Percentiles rank a stretch among this genome's conserved stretches.
These are phyloP conservation scores for Eubasilissa splendida DNA, from an alignment of 2,888 invertebrate species.

Conservation along the genomic window DNA sequence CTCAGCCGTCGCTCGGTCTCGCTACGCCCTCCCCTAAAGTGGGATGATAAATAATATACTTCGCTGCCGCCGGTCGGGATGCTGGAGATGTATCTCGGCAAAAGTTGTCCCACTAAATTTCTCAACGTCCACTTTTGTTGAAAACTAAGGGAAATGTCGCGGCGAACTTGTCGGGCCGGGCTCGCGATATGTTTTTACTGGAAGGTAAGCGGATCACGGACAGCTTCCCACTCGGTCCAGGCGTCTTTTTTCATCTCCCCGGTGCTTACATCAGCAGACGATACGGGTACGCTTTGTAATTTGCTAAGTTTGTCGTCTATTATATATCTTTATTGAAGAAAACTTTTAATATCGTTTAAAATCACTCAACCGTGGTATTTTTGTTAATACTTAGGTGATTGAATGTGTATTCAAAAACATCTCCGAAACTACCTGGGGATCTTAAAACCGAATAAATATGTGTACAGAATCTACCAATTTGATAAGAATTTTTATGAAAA, in stretches of 20 bases:
- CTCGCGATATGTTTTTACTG: conserved; percentile 46
- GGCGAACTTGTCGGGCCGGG: conserved; percentile 46
- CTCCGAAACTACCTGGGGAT: no score
- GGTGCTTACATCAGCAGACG: conserved; percentile 27
- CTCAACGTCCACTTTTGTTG: conserved; percentile 54
- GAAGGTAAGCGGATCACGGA: conserved; percentile 48
- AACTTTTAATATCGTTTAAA: no score
- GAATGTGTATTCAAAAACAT: no score
- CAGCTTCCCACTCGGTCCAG: conserved; percentile 1
- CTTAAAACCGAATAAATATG: no score
- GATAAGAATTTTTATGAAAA: no score
- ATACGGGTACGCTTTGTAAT: background rate
- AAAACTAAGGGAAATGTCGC: conserved; percentile 51
- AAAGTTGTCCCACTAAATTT: conserved; percentile 55
- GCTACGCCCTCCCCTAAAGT: conserved; percentile 21
- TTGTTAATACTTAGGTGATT: no score
- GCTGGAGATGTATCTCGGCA: conserved; percentile 29
- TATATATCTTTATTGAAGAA: no score
- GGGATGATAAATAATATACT: conserved; percentile 48
- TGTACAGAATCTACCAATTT: no score
- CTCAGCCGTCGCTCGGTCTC: background rate
- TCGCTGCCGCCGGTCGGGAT: background rate
- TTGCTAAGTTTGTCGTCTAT: no score
- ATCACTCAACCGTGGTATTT: no score
- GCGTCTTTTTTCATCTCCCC: background rate